Percentiles rank a stretch among this genome's conserved stretches.
Conservation (phyloP, 2,113 vertebrate species). For the Indri indri region DNA sequence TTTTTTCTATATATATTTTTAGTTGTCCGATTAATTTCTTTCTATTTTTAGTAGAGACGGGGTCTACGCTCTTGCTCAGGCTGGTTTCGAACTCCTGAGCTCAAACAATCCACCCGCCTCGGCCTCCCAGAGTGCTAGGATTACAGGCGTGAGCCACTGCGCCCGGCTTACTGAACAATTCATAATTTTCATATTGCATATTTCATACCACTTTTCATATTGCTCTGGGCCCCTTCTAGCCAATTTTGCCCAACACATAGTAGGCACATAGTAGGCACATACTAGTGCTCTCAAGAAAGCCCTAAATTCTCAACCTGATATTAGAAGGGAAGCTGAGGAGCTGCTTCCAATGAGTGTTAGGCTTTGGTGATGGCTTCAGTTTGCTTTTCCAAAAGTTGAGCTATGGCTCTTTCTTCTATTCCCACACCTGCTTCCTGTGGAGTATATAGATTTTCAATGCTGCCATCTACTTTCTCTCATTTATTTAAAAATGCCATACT, state of each 20-base stretch:
- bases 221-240: not conserved
- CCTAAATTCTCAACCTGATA: not conserved
- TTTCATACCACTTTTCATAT: not conserved
- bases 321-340: not conserved
- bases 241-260: not conserved
- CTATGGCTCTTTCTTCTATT: not conserved
- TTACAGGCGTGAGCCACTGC: no score
- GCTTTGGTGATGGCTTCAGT: not conserved
- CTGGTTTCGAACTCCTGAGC: no score
- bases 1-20: no score
- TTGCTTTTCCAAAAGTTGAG: not conserved
- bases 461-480: not conserved
- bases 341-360: not conserved
- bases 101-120: no score
- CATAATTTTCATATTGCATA: no score
- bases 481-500: conserved; percentile 50
- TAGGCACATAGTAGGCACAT: not conserved
- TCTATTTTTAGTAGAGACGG: no score
- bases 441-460: conserved; percentile 24
- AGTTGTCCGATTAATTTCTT: no score
- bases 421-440: not conserved
- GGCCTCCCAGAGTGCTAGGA: no score
- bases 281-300: not conserved
- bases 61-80: no score
- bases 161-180: not conserved